Conservation (phyloP, 2,888 invertebrate species). For the Conops quadrifasciatus region DNA sequence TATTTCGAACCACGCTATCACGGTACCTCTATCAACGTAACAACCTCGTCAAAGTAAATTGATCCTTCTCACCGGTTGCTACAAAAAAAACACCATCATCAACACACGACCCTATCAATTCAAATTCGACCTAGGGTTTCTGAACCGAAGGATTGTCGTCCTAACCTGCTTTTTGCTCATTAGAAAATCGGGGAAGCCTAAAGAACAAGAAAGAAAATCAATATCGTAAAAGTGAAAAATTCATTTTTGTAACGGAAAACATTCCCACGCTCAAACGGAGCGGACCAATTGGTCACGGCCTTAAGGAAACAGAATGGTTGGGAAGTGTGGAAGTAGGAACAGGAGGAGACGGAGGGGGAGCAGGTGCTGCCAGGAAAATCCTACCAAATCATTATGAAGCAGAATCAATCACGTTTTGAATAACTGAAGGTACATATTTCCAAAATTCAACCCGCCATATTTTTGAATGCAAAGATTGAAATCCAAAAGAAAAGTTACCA, state of each 20-base stretch:
- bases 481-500: not conserved
- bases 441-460: not conserved
- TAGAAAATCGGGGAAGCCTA: conserved; percentile 27
- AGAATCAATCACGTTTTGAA: conserved; percentile 16
- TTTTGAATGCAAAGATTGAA: conserved; percentile 3
- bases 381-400: conserved; percentile 34
- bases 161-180: conserved; percentile 22
- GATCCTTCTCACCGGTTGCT: not conserved
- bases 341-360: conserved; percentile 21
- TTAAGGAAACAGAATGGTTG: too few species aligned
- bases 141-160: not conserved
- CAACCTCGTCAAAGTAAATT: conserved; percentile 19
- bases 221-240: conserved; percentile 17
- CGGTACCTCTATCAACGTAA: conserved; percentile 17
- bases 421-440: conserved; percentile 8
- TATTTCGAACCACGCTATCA: not conserved
- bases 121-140: conserved; percentile 18
- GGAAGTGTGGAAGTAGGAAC: not conserved
- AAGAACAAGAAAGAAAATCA: not conserved
- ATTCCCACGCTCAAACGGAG: conserved; percentile 24
- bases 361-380: conserved; percentile 33
- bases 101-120: conserved; percentile 29
- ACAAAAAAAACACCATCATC: too few species aligned
- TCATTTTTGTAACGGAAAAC: conserved; percentile 30
- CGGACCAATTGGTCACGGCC: too few species aligned